These are phyloP conservation scores for Rousettus leschenaultii DNA, from an alignment of 2,113 vertebrate species.

Conservation along the genomic window DNA sequence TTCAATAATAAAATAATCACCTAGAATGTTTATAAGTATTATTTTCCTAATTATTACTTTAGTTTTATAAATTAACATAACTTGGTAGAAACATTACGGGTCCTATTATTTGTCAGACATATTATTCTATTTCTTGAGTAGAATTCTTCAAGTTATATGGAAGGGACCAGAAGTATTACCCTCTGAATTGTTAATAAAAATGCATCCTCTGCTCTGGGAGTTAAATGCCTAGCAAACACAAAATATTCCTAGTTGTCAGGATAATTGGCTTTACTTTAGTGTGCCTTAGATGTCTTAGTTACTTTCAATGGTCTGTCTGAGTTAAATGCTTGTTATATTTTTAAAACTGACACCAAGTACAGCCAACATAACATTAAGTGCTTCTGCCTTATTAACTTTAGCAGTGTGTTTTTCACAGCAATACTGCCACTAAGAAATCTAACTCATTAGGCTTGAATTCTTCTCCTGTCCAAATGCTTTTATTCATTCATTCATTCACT, in stretches of 20 bases:
- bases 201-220: neutral
- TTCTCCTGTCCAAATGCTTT: neutral
- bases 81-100: neutral
- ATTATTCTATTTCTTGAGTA: conserved; percentile 17
- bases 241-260: neutral
- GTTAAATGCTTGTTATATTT: conserved; percentile 33
- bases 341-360: neutral
- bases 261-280: conserved; percentile 36
- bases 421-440: neutral
- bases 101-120: neutral
- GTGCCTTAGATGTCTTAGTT: neutral
- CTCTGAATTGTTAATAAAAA: conserved; percentile 32
- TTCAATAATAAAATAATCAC: neutral
- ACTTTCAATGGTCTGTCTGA: neutral
- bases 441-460: neutral
- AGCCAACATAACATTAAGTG: conserved; percentile 23
- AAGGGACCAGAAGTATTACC: neutral
- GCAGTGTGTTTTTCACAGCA: neutral
- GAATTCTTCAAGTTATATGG: neutral
- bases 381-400: conserved; percentile 22
- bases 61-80: neutral
- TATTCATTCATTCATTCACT: neutral
- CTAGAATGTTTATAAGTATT: neutral
- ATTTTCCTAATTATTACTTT: conserved; percentile 3
- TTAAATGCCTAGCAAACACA: conserved; percentile 24